These are phyloP conservation scores for Heliconius ethilla DNA, from an alignment of 2,888 invertebrate species.

Conservation along the genomic window DNA sequence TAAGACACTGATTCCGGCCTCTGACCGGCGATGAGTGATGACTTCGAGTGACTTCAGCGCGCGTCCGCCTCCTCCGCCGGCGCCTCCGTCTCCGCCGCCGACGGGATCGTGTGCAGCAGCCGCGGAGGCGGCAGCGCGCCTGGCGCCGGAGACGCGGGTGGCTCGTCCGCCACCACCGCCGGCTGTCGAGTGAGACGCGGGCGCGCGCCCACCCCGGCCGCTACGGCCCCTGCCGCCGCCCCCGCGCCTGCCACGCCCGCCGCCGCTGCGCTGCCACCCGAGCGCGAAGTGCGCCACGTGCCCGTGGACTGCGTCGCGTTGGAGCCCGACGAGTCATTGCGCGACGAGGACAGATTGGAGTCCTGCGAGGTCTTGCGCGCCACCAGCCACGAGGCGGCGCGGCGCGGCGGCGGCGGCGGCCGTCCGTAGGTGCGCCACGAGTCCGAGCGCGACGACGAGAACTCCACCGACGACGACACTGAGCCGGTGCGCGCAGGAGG, in stretches of 20 bases:
- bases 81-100: conserved; percentile 69
- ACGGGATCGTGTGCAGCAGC: conserved; percentile 69
- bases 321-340: conserved; percentile 95
- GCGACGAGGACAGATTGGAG: conserved; percentile 93
- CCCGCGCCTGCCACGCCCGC: conserved; percentile 85
- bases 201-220: conserved; percentile 64
- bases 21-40: conserved; percentile 8
- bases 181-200: conserved; percentile 84
- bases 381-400: conserved; percentile 93
- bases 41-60: conserved; percentile 49
- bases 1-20: conserved; percentile 51
- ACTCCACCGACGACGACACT: conserved; percentile 93
- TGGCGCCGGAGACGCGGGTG: conserved; percentile 83
- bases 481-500: conserved; percentile 56
- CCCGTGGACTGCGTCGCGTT: conserved; percentile 94
- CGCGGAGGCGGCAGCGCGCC: conserved; percentile 58
- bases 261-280: conserved; percentile 90
- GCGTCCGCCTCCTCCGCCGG: conserved; percentile 60
- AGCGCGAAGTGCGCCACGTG: conserved; percentile 93
- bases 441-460: conserved; percentile 87
- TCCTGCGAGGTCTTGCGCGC: conserved; percentile 96
- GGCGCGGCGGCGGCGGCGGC: conserved; percentile 89
- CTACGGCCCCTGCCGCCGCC: conserved; percentile 86
- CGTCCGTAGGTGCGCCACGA: conserved; percentile 89
- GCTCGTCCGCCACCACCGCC: conserved; percentile 90